These are phyloP conservation scores for Chamaea fasciata DNA, from an alignment of 2,113 vertebrate species.

Conservation along the genomic window DNA sequence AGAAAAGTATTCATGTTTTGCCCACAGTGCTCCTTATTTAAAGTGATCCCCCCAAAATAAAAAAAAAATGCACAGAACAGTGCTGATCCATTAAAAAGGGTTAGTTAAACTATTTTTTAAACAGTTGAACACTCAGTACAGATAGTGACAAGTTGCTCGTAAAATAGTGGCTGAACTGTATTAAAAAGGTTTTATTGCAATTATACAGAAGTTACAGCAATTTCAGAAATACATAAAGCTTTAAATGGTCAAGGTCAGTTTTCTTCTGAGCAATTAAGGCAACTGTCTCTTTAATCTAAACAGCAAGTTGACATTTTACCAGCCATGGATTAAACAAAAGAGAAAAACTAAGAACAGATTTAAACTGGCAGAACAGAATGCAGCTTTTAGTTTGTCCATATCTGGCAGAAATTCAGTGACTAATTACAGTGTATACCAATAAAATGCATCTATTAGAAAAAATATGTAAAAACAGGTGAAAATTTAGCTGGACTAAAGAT, in stretches of 20 bases:
- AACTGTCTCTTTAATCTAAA: not conserved
- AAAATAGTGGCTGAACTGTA: not conserved
- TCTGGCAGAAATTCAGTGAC: not conserved
- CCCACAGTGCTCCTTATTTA: not conserved
- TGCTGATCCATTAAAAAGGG: not conserved
- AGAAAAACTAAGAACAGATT: not conserved
- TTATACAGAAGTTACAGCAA: conserved; percentile 12
- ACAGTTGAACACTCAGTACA: not conserved
- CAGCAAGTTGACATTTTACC: not conserved
- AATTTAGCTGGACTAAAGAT: not conserved
- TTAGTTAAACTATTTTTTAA: not conserved
- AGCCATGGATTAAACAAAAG: not conserved
- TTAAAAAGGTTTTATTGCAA: conserved; percentile 51
- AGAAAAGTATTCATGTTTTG: not conserved
- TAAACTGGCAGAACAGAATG: not conserved
- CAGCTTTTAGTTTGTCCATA: not conserved
- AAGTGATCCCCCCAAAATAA: not conserved
- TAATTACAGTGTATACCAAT: not conserved
- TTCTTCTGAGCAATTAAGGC: conserved; percentile 32
- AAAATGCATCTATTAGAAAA: not conserved
- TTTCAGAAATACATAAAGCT: conserved; percentile 8
- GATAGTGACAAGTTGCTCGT: not conserved
- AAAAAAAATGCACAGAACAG: not conserved
- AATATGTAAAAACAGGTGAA: not conserved
- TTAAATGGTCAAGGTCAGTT: not conserved